Percentiles rank a stretch among this genome's conserved stretches.
Conservation (phyloP, 2,888 invertebrate species). For the Ceratothoa steindachneri region DNA sequence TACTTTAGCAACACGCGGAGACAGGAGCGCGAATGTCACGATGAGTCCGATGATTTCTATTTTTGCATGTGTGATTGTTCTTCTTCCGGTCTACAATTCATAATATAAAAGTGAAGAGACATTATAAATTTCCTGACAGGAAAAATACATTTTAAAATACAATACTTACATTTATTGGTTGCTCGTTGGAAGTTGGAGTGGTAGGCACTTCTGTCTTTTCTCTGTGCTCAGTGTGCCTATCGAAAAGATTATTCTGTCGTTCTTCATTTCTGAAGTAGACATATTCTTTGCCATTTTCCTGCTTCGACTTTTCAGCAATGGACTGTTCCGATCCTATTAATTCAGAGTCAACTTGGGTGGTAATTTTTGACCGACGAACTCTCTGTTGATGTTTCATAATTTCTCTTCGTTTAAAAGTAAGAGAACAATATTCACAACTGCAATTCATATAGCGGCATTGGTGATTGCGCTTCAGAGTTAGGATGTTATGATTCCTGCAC, state of each 20-base stretch:
- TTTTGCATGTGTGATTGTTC: no score
- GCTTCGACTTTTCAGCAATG: neutral
- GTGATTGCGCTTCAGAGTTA: conserved; percentile 35
- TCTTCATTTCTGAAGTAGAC: neutral
- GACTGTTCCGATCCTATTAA: neutral
- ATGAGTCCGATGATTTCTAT: no score
- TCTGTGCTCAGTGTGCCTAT: neutral
- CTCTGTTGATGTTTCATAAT: conserved; percentile 45
- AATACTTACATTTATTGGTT: no score
- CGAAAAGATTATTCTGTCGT: neutral
- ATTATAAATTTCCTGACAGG: no score
- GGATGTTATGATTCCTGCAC: conserved; percentile 38
- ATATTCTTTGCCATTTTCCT: neutral
- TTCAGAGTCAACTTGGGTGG: neutral
- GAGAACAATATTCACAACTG: conserved; percentile 27
- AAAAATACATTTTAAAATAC: no score
- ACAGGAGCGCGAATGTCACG: no score
- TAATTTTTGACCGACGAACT: conserved; percentile 25
- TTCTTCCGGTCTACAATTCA: no score
- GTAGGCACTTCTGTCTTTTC: neutral
- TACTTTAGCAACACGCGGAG: no score
- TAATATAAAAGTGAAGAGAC: no score
- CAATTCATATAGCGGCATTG: conserved; percentile 29
- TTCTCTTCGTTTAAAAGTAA: conserved; percentile 26
- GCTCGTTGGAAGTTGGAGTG: no score